Base-by-base conservation (phyloP, 2,113 vertebrate genomes). In the Pluvianellus socialis region DNA sequence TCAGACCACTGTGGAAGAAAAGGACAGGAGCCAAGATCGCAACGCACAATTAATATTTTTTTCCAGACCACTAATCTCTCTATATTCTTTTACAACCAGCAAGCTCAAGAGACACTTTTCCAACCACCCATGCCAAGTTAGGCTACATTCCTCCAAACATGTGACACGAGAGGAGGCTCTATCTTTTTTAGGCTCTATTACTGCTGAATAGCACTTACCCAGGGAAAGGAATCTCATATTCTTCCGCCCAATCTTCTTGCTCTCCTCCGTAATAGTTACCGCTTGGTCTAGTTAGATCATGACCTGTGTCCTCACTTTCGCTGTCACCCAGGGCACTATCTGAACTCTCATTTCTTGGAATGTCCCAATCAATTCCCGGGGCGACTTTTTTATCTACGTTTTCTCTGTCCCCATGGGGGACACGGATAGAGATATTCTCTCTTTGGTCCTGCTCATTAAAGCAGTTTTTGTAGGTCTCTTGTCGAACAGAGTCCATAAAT, bases 321-420 rank as follows among this genome's bases (percentile, higher is more conserved):
- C 99, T 99, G 98, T 99, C 99, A 23, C 99, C 99, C 84, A 99
- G 98, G 22, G 99, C 99, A 80, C 99, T 99, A 88, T 99, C 99
- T 61, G 99, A 99, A 97, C 99, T 99, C 98, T 99, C 99, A 76
- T 99, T 99, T 96, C 99, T 99, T 66, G 99, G 99, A 98, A 99
- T 99, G 98, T 99, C 99, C 99, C 99, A 99, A 79, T 99, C 99
- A 62, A 97, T 98, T 92, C 98, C 97, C 0, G 98, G 97, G 53
- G 95, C 83, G 1, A 85, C 97, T 92, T 99, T 99, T 97, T 98
- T 98, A 95, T 99, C 99, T 95, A 97, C 72, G 47, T 98, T 98
- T 94, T 98, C 98, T 92, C 95, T 97, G 92, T 98, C 98, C 96
- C 98, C 99, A 97, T 97, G 98, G 91, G 98, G 98, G 97, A 98